Conservation (phyloP, 37 sponge, comb jelly and placozoan genomes). For the Haliclona indistincta region DNA sequence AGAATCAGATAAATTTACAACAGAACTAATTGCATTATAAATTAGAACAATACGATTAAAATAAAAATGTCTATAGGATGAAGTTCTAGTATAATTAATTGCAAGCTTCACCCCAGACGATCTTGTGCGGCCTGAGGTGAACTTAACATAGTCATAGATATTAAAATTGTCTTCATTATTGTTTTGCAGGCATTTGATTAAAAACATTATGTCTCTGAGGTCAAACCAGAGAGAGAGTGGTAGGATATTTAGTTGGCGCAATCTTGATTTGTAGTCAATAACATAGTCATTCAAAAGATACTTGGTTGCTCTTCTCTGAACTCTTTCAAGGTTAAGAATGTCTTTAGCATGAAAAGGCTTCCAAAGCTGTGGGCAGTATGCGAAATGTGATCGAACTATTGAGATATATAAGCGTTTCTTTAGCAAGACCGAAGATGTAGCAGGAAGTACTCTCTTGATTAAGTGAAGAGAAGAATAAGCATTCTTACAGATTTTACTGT, state of each 20-base stretch:
- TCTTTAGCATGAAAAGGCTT: neutral
- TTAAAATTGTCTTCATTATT: too few relatives aligned
- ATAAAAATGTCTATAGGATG: too few relatives aligned
- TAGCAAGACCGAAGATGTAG: neutral
- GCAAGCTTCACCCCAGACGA: too few relatives aligned
- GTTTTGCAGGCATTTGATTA: too few relatives aligned
- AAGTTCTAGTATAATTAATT: too few relatives aligned
- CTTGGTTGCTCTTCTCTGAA: neutral
- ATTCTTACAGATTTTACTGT: neutral
- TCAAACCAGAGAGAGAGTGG: neutral
- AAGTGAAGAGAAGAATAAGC: neutral
- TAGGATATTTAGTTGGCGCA: neutral
- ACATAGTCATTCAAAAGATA: neutral
- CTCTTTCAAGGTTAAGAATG: slow-evolving; percentile 1
- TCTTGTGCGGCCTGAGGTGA: too few relatives aligned
- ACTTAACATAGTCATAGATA: too few relatives aligned
- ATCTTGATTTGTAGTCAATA: neutral
- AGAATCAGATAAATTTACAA: too few relatives aligned
- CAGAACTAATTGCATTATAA: too few relatives aligned
- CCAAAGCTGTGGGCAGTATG: slow-evolving; percentile 3
- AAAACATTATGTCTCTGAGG: neutral
- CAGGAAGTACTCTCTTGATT: slow-evolving; percentile 1
- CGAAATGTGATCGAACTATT: neutral
- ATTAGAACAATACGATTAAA: too few relatives aligned
- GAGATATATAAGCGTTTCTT: slow-evolving; percentile 6